A percentile compares a stretch with the other conserved stretches of the same genome.
These are phyloP conservation scores for Drosophila nr. fundita DNA, from an alignment of 2,888 invertebrate genomes.

Conservation along the genomic window DNA sequence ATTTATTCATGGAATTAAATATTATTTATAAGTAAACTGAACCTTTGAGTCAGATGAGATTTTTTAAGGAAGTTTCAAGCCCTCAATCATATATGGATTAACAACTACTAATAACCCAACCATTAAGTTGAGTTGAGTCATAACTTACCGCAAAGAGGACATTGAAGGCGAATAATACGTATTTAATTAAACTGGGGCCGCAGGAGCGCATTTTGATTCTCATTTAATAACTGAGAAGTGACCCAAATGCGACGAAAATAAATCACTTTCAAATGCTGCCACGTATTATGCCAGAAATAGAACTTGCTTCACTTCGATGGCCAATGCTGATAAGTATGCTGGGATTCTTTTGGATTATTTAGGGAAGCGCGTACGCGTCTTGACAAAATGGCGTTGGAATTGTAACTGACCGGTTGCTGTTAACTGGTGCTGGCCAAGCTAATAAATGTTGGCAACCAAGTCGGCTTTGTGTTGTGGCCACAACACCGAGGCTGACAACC, in stretches of 20 bases:
- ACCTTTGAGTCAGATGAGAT: neutral
- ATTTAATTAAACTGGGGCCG: slow-evolving; percentile 87
- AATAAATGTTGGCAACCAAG: slow-evolving; percentile 57
- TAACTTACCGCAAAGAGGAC: slow-evolving; percentile 88
- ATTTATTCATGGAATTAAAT: too few relatives aligned
- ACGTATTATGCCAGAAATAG: slow-evolving; percentile 21
- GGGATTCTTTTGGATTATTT: neutral
- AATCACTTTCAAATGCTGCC: neutral
- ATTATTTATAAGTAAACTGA: neutral
- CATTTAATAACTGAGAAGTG: slow-evolving; percentile 49
- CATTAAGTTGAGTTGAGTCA: too few relatives aligned
- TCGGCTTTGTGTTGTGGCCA: slow-evolving; percentile 67
- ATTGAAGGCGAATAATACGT: slow-evolving; percentile 88
- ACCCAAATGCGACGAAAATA: slow-evolving; percentile 3
- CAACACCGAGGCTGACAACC: slow-evolving; percentile 62
- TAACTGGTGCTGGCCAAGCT: slow-evolving; percentile 56
- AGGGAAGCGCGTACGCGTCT: slow-evolving; percentile 57
- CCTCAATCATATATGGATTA: neutral
- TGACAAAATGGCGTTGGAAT: slow-evolving; percentile 70
- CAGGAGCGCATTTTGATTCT: slow-evolving; percentile 83
- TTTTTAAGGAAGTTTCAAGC: neutral
- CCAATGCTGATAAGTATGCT: slow-evolving; percentile 26
- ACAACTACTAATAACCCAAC: slow-evolving; percentile 21
- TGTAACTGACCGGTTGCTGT: slow-evolving; percentile 80
- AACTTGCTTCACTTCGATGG: neutral